These are phyloP conservation scores for Xenopus borealis DNA, from an alignment of 2,113 vertebrate genomes.

Conservation along the genomic window DNA sequence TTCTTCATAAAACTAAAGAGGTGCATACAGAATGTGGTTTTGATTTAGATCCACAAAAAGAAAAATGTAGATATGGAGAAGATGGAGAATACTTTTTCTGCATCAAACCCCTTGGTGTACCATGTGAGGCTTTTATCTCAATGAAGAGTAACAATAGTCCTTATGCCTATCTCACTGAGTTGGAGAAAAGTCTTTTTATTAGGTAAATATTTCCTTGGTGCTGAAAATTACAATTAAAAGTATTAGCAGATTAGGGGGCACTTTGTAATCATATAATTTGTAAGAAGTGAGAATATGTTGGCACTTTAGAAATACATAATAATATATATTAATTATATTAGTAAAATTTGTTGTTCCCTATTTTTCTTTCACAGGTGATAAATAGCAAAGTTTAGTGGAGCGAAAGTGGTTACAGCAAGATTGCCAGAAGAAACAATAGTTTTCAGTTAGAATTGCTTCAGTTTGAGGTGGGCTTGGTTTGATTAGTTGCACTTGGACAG, in stretches of 20 bases:
- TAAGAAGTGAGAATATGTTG: too few species aligned
- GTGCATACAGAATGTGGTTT: slow-evolving; percentile 13
- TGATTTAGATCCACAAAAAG: neutral
- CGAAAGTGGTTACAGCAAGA: too few species aligned
- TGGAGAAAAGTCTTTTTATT: slow-evolving; percentile 9
- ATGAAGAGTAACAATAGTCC: neutral
- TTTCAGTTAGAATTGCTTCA: too few species aligned
- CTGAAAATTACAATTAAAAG: neutral
- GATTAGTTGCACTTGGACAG: too few species aligned
- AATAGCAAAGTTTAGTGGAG: too few species aligned
- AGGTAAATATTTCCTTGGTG: slow-evolving; percentile 10
- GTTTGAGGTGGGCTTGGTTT: too few species aligned
- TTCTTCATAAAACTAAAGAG: neutral
- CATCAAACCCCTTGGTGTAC: neutral
- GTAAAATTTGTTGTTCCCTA: too few species aligned
- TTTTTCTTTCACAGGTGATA: too few species aligned
- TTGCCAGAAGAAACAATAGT: too few species aligned
- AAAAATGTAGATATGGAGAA: slow-evolving; percentile 46
- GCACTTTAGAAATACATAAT: too few species aligned
- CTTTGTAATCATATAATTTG: too few species aligned
- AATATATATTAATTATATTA: too few species aligned
- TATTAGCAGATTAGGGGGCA: neutral
- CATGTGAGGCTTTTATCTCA: slow-evolving; percentile 9
- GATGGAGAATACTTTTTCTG: slow-evolving; percentile 53
- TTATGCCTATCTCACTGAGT: slow-evolving; percentile 1